These are phyloP conservation scores for Drosophila fulvimacula DNA, from an alignment of 2,888 invertebrate genomes.

Conservation along the genomic window DNA sequence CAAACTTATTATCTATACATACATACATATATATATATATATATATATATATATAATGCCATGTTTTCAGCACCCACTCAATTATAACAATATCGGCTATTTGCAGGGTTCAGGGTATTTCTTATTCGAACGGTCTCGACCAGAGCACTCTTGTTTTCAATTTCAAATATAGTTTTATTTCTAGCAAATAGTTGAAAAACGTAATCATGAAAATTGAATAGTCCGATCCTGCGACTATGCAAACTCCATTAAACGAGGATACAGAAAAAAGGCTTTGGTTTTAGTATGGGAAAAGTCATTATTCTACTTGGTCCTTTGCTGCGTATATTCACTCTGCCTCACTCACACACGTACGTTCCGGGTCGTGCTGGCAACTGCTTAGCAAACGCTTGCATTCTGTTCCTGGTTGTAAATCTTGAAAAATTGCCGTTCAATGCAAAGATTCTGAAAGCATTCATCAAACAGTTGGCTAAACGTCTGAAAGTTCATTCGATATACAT, in stretches of 20 bases:
- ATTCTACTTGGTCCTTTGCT: constrained; percentile 46
- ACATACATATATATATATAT: too few relatives aligned
- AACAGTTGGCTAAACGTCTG: constrained; percentile 51
- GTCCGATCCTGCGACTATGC: constrained; percentile 66
- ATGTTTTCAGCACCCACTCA: too few relatives aligned
- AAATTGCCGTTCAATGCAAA: constrained; percentile 81
- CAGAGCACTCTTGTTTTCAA: too few relatives aligned
- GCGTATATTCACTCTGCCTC: background rate
- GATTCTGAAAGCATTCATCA: constrained; percentile 75
- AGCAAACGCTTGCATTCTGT: constrained; percentile 35
- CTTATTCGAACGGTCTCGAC: too few relatives aligned
- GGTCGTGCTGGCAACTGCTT: constrained; percentile 16
- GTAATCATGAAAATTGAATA: background rate
- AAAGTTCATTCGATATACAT: constrained; percentile 38
- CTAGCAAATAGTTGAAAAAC: background rate
- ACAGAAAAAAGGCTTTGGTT: constrained; percentile 20
- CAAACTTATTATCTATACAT: too few relatives aligned
- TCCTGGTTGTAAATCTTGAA: constrained; percentile 80
- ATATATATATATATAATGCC: too few relatives aligned
- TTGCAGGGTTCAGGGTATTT: too few relatives aligned
- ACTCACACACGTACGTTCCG: constrained; percentile 1
- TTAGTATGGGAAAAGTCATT: constrained; percentile 47
- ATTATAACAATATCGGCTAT: too few relatives aligned
- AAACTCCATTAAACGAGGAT: constrained; percentile 63
- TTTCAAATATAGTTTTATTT: background rate